Evolutionary conservation across 2,888 invertebrate species (phyloP), one percentile per base, ranked within the genome.

Genomic region (Mimachlamys varia): DNA sequence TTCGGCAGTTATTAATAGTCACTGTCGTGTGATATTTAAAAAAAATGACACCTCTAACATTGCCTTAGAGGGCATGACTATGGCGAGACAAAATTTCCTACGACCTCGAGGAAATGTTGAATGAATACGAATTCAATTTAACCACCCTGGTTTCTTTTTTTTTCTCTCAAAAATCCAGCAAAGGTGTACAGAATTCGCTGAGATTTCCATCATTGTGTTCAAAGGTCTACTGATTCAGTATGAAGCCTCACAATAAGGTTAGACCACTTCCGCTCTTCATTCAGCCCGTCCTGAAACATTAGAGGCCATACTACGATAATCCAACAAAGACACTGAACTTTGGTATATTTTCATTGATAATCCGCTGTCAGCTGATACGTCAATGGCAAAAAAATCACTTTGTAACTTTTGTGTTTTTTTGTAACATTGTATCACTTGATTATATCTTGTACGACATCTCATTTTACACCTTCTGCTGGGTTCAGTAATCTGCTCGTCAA

Each of bases 401-500:
- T 76, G 27, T 76, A 27, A 76, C 76, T 33, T 76, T 33, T 76
- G 76, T 76, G 13, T 13, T 2, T 76, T n/a, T 76, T 76, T 76
- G 76, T 33, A 76, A 76, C 76, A 76, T 76, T 76, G 76, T 76
- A 76, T 33, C 76, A 76, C 7, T 76, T 76, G 76, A 76, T 76
- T 3, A 33, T 76, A 76, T 76, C 76, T 76, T 0, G 76, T 12
- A 15, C 76, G 0, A n/a, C 33, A 76, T 76, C 76, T 76, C 27
- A 62, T 13, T 76, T 76, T 76, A 76, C 76, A 76, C 76, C 76
- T 76, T 76, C 76, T 33, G 33, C 33, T 76, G 33, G 33, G 27
- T 27, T 76, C 76, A 12, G 22, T 27, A 33, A 27, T 76, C 76
- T 5, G 76, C 3, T 33, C 15, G 76, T 33, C 76, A 76, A 13